Evolutionary conservation across 2,888 invertebrate genomes (phyloP).

Genomic region (Leptopilina myrica): DNA sequence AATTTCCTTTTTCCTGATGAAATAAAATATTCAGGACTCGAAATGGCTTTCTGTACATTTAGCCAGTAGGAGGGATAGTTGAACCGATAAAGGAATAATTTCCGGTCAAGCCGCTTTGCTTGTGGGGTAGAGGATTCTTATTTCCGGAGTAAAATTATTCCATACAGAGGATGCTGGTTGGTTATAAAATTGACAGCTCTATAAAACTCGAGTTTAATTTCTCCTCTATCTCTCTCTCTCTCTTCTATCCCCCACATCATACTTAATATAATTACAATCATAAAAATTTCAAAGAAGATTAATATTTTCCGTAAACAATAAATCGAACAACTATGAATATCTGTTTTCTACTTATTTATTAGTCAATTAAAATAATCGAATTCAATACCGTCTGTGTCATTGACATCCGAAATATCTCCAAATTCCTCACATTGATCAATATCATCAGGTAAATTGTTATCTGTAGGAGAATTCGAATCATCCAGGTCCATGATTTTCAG

Average conservation of each 20-base stretch:
- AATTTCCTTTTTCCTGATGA: no score
- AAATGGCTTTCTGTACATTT: slow-evolving; percentile 39
- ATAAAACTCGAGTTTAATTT: slow-evolving; percentile 4
- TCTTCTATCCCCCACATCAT: background rate
- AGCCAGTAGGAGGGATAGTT: slow-evolving; percentile 41
- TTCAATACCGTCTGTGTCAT: slow-evolving; percentile 8
- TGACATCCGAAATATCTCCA: slow-evolving; percentile 30
- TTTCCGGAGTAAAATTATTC: slow-evolving; percentile 65
- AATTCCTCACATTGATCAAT: background rate
- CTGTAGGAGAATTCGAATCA: background rate
- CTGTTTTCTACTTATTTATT: no score
- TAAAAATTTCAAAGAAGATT: no score
- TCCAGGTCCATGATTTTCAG: background rate
- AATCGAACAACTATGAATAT: no score
- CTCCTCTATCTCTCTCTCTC: background rate
- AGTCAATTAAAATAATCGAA: no score
- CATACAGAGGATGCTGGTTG: slow-evolving; percentile 55
- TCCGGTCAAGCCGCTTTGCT: slow-evolving; percentile 56
- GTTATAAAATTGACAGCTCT: background rate
- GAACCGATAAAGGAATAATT: slow-evolving; percentile 60
- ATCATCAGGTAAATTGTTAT: background rate
- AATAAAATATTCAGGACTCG: background rate
- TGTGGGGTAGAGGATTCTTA: slow-evolving; percentile 58
- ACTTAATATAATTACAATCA: no score
- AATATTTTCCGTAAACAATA: no score